Percentiles rank a stretch among this genome's conserved stretches.
These are phyloP conservation scores for Conistra vaccinii DNA, from an alignment of 2,888 invertebrate genomes.

Conservation along the genomic window DNA sequence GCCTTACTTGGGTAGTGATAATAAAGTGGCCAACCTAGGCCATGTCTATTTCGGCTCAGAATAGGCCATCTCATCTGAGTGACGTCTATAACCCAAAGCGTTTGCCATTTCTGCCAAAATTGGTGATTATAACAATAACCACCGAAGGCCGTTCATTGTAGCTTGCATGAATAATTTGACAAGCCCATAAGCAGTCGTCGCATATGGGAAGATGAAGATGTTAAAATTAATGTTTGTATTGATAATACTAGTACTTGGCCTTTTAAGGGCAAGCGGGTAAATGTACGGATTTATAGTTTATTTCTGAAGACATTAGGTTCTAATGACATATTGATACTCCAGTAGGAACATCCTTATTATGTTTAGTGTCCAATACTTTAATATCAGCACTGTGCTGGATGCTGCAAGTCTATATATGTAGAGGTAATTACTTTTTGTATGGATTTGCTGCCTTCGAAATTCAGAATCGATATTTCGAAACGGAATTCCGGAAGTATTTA, in stretches of 20 bases:
- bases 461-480: too few relatives aligned
- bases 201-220: conserved; percentile 30
- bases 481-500: too few relatives aligned
- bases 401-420: neutral
- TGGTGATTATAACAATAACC: conserved; percentile 43
- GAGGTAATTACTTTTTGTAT: too few relatives aligned
- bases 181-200: neutral
- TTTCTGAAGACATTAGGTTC: conserved; percentile 11
- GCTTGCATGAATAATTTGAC: conserved; percentile 37
- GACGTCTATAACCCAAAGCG: conserved; percentile 11
- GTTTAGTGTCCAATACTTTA: neutral
- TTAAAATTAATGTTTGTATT: conserved; percentile 51
- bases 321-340: conserved; percentile 11
- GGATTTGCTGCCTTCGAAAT: too few relatives aligned
- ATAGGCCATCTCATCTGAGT: conserved; percentile 19
- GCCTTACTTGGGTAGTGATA: neutral
- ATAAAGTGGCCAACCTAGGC: conserved; percentile 2
- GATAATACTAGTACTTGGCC: neutral
- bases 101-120: conserved; percentile 26
- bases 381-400: neutral
- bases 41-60: neutral
- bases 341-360: conserved; percentile 30
- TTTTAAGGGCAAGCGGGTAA: conserved; percentile 3
- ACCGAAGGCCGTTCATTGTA: conserved; percentile 30
- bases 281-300: conserved; percentile 8